These are phyloP conservation scores for Clarias platycephalus DNA, from an alignment of 2,797 vertebrate species.

Conservation along the genomic window DNA sequence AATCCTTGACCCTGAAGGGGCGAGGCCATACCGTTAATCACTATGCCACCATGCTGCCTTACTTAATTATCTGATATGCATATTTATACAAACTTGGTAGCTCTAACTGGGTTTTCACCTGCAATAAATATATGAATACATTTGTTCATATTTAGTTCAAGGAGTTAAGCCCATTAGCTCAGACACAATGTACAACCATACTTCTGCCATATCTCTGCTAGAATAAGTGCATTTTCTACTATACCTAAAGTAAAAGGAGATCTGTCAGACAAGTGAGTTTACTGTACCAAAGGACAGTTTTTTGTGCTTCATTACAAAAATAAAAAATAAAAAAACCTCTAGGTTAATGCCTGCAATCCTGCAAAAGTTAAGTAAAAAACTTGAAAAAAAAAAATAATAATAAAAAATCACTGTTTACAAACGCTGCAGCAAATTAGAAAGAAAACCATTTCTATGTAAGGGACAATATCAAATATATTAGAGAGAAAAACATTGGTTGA, in stretches of 20 bases:
- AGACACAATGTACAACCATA: background rate
- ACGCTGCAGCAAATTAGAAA: background rate
- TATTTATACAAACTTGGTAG: background rate
- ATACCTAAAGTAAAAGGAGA: background rate
- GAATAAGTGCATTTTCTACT: background rate
- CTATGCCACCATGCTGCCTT: too few species aligned
- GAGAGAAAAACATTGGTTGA: background rate
- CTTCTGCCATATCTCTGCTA: background rate
- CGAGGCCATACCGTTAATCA: too few species aligned
- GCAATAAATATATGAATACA: background rate
- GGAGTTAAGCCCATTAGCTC: background rate
- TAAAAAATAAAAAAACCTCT: background rate
- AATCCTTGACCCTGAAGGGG: too few species aligned
- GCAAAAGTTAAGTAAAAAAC: background rate
- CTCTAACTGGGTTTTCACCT: background rate
- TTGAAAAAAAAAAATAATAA: background rate
- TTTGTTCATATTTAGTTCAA: background rate
- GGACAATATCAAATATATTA: background rate
- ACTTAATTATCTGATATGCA: background rate
- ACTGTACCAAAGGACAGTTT: background rate
- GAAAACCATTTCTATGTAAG: background rate
- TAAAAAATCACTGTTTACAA: background rate
- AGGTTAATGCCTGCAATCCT: background rate
- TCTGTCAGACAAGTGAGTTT: background rate
- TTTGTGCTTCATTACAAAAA: background rate